A percentile compares a stretch with the other conserved stretches of the same genome.
Evolutionary conservation across 2,797 vertebrate genomes (phyloP).

Genomic region (Artibeus jamaicensis): DNA sequence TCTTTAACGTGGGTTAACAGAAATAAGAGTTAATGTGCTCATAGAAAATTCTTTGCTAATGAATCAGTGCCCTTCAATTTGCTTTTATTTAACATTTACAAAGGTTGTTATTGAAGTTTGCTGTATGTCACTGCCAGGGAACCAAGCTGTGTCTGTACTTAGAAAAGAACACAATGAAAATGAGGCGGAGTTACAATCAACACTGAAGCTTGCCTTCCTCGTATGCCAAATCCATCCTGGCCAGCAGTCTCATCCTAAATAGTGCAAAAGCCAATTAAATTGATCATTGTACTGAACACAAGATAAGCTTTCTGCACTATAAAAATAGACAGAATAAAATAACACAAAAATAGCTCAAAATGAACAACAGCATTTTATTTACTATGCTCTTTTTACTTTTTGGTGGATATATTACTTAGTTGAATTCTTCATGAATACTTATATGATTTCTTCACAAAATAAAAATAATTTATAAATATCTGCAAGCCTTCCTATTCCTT

Average conservation of each 20-base stretch:
- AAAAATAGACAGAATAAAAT: not conserved
- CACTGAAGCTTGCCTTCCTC: constrained; percentile 55
- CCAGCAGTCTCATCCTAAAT: constrained; percentile 52
- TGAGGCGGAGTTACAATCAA: not conserved
- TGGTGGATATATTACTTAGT: not conserved
- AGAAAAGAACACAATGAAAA: constrained; percentile 71
- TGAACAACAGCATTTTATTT: not conserved
- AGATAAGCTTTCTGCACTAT: constrained; percentile 22
- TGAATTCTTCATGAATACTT: not conserved
- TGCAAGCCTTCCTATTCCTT: not conserved
- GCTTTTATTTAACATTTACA: constrained; percentile 84
- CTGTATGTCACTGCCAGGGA: constrained; percentile 75
- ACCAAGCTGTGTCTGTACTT: constrained; percentile 65
- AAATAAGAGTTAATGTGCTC: constrained; percentile 60
- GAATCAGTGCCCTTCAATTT: constrained; percentile 84
- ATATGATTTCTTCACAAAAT: not conserved
- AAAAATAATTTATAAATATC: constrained; percentile 19
- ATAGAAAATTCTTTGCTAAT: constrained; percentile 79
- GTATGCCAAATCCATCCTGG: constrained; percentile 44
- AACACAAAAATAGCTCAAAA: constrained; percentile 59
- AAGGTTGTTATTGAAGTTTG: constrained; percentile 83
- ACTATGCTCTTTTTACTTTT: not conserved
- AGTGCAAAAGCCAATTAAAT: constrained; percentile 45
- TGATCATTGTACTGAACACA: not conserved
- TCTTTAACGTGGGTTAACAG: constrained; percentile 73